A percentile compares a stretch with the other conserved stretches of the same genome.
Evolutionary conservation across 1,140 invertebrate species (phyloP).

Genomic region (Spodoptera litura): DNA sequence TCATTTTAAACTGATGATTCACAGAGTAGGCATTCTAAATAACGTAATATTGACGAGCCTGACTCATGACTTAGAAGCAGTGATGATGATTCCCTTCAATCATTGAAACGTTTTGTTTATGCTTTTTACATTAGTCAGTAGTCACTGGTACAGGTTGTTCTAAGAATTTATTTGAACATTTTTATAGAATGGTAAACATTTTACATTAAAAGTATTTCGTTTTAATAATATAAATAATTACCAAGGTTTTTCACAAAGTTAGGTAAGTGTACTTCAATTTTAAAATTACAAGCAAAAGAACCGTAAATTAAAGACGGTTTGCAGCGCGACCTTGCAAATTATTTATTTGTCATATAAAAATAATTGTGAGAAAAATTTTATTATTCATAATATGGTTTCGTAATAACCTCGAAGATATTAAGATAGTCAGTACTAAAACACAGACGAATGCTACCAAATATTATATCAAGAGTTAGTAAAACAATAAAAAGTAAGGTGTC

Average conservation of each 20-base stretch:
- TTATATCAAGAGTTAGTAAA: background rate
- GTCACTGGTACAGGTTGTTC: too few species aligned
- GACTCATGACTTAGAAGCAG: conserved; percentile 34
- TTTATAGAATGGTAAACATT: too few species aligned
- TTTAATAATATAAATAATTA: too few species aligned
- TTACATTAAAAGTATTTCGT: too few species aligned
- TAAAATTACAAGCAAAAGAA: background rate
- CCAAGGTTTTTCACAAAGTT: too few species aligned
- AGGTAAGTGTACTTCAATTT: too few species aligned
- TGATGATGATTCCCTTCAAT: conserved; percentile 40
- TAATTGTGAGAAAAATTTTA: conserved; percentile 12
- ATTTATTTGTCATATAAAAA: background rate
- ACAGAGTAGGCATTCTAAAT: background rate
- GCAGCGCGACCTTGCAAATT: background rate
- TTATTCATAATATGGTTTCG: conserved; percentile 4
- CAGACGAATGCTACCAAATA: conserved; percentile 9
- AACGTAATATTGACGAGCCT: conserved; percentile 20
- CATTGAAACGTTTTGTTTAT: conserved; percentile 30
- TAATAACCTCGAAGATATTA: background rate
- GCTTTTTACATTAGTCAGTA: too few species aligned
- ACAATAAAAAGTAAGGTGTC: background rate
- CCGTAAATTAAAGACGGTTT: background rate
- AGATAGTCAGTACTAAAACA: background rate
- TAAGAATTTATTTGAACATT: too few species aligned
- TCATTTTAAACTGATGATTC: conserved; percentile 16